phyloP scores from a whole-genome alignment of 1,140 invertebrate genomes.

The Piezodorus guildinii region DNA sequence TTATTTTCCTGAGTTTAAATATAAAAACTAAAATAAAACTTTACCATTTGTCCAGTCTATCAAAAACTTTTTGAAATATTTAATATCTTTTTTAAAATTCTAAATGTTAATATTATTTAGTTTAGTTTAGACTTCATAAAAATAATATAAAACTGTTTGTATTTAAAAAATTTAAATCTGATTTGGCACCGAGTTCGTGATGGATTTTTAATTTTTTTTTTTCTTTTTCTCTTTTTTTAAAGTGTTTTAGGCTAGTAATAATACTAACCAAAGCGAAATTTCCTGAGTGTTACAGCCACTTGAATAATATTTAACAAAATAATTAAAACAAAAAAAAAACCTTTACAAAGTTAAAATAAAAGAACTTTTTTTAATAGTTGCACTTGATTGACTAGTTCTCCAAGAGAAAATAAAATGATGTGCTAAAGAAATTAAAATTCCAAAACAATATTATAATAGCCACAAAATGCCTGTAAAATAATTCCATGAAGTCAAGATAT shows the following conservation, averaged over 20 bases:
- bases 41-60: too few species aligned
- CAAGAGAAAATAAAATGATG: conserved; percentile 16
- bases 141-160: conserved; percentile 2
- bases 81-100: too few species aligned
- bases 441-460: too few species aligned
- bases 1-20: too few species aligned
- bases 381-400: conserved; percentile 23
- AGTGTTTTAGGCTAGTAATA: background rate
- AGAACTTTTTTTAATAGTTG: conserved; percentile 18
- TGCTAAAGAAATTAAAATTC: too few species aligned
- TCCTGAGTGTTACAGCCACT: conserved; percentile 6
- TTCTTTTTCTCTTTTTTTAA: background rate
- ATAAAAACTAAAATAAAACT: too few species aligned
- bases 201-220: conserved; percentile 1
- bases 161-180: conserved; percentile 2
- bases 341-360: conserved; percentile 18
- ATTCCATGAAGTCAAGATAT: too few species aligned
- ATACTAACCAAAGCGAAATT: background rate
- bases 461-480: too few species aligned
- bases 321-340: background rate
- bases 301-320: conserved; percentile 5
- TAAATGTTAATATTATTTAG: too few species aligned
- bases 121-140: background rate
- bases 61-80: too few species aligned
- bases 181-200: conserved; percentile 15